Evolutionary conservation across 2,797 vertebrate genomes (phyloP), one percentile per base, ranked within the genome.

Genomic region (Oryzias dopingdopingensis): DNA sequence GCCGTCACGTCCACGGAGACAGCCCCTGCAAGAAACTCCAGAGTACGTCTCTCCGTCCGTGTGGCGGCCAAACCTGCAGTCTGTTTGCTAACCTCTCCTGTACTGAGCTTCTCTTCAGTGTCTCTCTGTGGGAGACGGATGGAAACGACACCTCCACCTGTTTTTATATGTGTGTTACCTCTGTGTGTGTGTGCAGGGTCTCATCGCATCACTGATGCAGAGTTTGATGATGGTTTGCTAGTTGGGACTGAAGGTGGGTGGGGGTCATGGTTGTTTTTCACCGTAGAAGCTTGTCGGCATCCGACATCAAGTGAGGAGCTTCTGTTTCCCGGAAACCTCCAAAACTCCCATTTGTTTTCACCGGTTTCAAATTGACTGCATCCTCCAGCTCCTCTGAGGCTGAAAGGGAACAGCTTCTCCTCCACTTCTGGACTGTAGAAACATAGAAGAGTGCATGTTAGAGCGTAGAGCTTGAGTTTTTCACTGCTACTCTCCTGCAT

Each of bases 201-300:
- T 87, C 96, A 96, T 86, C 95, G 96, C 92, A 95, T 98, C 96
- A 95, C 92, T 96, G 96, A 99, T 90, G 94, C 95, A 94, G 96
- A 99, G 93, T 97, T 96, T 94, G 96, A 98, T 94, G 96, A 97
- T 95, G 95, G 93, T 94, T 95, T 97, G 94, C 92, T 94, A 90
- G 93, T 96, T 90, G 92, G 95, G 86, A 91, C 92, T 90, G 91
- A 95, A 98, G 97, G 96, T 99, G 94, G 93, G 96, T 98, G 93
- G 91, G 89, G 91, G 91, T 62, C 91, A 90, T 89, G 91, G 88
- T 83, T 88, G 76, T 83, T 77, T 84, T 37, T 10, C 32, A 88
- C 85, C 74, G 54, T 77, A 59, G 69, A 70, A 70, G 75, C 66
- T 66, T 69, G 52, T 79, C 83, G 80, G 78, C 24, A 78, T 84